Percentiles rank a stretch among this genome's conserved stretches.
Conservation (phyloP, 1,140 invertebrate species). For the Pectinophora gossypiella region DNA sequence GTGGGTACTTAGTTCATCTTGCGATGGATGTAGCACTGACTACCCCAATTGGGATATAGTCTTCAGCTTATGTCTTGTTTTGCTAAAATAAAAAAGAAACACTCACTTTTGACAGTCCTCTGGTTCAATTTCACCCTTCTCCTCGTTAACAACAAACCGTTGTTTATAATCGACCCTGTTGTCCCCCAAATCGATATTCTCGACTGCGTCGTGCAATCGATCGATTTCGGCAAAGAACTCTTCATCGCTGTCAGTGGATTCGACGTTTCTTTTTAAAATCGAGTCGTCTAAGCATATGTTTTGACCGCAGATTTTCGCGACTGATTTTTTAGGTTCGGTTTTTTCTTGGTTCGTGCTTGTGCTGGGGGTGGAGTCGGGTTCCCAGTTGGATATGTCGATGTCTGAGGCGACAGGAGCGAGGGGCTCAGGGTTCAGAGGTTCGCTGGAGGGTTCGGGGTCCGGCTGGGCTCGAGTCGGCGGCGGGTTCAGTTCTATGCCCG, state of each 20-base stretch:
- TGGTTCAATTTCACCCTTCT: too few relatives aligned
- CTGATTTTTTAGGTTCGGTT: constrained; percentile 31
- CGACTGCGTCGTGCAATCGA: constrained; percentile 23
- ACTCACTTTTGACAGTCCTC: too few relatives aligned
- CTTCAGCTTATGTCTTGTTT: too few relatives aligned
- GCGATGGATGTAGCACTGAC: too few relatives aligned
- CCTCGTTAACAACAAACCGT: constrained; percentile 36
- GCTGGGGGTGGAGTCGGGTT: constrained; percentile 31
- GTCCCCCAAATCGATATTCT: constrained; percentile 11
- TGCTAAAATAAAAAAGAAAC: too few relatives aligned
- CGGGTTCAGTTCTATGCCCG: constrained; percentile 51
- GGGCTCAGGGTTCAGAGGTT: constrained; percentile 5
- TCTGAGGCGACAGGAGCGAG: constrained; percentile 4
- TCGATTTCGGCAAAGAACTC: constrained; percentile 53
- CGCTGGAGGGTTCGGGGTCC: background rate
- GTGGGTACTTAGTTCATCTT: too few relatives aligned
- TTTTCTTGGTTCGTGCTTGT: background rate
- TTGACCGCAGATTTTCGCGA: constrained; percentile 58
- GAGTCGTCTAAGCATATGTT: constrained; percentile 64
- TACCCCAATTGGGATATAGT: too few relatives aligned
- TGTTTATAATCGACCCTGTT: constrained; percentile 31
- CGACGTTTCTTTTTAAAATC: constrained; percentile 37
- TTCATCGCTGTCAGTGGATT: constrained; percentile 38
- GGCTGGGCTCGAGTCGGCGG: constrained; percentile 9
- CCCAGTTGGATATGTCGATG: constrained; percentile 56